Evolutionary conservation across 2,797 vertebrate species (phyloP).

Genomic region (Gallinago solitaria): DNA sequence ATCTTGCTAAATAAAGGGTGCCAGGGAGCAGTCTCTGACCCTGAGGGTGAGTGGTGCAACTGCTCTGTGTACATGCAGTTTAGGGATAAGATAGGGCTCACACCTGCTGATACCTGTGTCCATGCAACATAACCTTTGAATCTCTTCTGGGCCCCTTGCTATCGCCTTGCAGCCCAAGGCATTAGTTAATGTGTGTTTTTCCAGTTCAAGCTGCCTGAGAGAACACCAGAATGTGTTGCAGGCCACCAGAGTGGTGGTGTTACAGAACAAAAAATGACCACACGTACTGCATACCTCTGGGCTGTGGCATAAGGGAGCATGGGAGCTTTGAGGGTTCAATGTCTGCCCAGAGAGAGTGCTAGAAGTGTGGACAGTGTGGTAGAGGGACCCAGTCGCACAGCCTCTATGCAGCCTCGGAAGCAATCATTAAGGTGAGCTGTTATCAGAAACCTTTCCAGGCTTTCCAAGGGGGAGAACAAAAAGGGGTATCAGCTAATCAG

Average conservation of each 20-base stretch:
- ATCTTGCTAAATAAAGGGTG: background rate
- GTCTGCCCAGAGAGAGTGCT: background rate
- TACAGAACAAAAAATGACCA: background rate
- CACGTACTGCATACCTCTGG: fast-evolving
- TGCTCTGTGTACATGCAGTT: fast-evolving
- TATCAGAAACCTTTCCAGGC: background rate
- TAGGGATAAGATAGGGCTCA: too few species aligned
- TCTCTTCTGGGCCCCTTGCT: background rate
- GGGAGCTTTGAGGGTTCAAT: background rate
- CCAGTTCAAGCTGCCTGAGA: background rate
- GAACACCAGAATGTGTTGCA: background rate
- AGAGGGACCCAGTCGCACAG: background rate
- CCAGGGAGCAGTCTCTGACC: background rate
- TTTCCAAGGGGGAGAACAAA: background rate
- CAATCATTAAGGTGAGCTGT: background rate
- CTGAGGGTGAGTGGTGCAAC: fast-evolving
- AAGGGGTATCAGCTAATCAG: background rate
- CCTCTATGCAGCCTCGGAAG: background rate
- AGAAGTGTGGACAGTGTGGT: background rate
- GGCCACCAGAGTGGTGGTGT: background rate
- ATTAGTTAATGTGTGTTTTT: background rate
- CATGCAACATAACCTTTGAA: background rate
- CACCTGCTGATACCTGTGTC: fast-evolving
- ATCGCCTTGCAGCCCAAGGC: background rate
- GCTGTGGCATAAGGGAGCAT: background rate